Base-by-base conservation (phyloP, 2,113 vertebrate species). In the Ochotona curzoniae region DNA sequence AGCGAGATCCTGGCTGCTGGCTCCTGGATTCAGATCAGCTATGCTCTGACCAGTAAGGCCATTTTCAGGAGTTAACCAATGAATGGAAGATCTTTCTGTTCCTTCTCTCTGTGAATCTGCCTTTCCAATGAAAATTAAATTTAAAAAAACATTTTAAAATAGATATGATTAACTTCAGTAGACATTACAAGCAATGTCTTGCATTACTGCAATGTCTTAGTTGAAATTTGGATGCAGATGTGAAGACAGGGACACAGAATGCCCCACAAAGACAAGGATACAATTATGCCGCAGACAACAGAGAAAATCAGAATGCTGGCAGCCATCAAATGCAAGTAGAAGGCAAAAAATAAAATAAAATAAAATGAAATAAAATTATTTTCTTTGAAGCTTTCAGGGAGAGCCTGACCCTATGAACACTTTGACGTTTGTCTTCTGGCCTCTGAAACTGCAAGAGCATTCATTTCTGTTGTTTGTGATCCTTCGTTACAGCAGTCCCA, bases 151-250 rank as follows among this genome's bases (percentile, higher is more conserved):
- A 44, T 44, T 44, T 44, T 4, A 44, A 44, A 44, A 44, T 81
- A 63, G 49, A 63, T 92, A n/a, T n/a, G 66, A 61, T 73, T 61
- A 93, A 47, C 12, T 63, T 83, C 63, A 87, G 63, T 57, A 57
- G 54, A 57, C 14, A 57, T 57, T 57, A 85, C 51, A 75, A 87
- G 90, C 15, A 66, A 44, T 44, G 38, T 44, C 38, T 44, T 44
- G 6, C 38, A 44, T 44, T 44, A 51, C 71, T 61, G 26, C 17
- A 54, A 23, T 12, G 17, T 28, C n/a, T 85, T 84, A 49, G 32
- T 23, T 67, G 26, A 83, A 57, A 86, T 38, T 74, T 11, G 47
- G 44, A 67, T 20, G 47, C 57, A 5, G 11, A 44, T 32, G 28
- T 51, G n/a, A 74, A 66, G 28, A n/a, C 66, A 83, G 61, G 54